A percentile compares a stretch with the other conserved stretches of the same genome.
phyloP scores from a whole-genome alignment of 2,797 vertebrate genomes.

The Melanotaenia parkinsoni region DNA sequence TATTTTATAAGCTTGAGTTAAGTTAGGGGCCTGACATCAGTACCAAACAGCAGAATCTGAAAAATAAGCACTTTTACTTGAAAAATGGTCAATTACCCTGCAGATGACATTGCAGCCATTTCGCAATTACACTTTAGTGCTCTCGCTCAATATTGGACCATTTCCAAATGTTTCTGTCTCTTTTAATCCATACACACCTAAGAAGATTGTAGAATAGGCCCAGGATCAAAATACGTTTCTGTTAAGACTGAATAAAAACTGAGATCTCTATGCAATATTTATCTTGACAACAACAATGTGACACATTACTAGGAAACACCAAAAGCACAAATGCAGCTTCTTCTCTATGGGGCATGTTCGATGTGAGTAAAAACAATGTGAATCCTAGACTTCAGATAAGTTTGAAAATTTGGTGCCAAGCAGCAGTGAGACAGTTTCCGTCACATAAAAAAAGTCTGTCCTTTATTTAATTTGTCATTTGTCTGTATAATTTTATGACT shows the following conservation, averaged over 20 bases:
- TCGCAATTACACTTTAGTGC: background rate
- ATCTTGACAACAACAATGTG: background rate
- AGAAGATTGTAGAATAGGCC: background rate
- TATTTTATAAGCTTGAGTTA: too few relatives aligned
- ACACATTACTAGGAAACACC: background rate
- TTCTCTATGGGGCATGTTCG: background rate
- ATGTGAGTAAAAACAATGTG: background rate
- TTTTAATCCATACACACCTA: background rate
- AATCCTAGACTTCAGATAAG: background rate
- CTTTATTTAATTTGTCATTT: background rate
- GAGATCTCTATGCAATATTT: too few relatives aligned
- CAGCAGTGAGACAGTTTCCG: background rate
- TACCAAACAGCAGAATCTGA: too few relatives aligned
- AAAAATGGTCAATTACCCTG: background rate
- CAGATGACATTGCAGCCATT: background rate
- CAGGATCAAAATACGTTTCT: background rate
- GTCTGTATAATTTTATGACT: background rate
- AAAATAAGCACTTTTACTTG: too few relatives aligned
- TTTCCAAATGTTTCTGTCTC: background rate
- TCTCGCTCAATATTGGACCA: background rate
- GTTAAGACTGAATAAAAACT: background rate
- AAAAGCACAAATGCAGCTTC: background rate
- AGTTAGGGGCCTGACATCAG: background rate
- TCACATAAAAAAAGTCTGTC: background rate
- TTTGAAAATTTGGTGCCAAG: background rate